Percentiles rank a stretch among this genome's conserved stretches.
These are phyloP conservation scores for Drosophila navojoa DNA, from an alignment of 1,140 invertebrate genomes.

Conservation along the genomic window DNA sequence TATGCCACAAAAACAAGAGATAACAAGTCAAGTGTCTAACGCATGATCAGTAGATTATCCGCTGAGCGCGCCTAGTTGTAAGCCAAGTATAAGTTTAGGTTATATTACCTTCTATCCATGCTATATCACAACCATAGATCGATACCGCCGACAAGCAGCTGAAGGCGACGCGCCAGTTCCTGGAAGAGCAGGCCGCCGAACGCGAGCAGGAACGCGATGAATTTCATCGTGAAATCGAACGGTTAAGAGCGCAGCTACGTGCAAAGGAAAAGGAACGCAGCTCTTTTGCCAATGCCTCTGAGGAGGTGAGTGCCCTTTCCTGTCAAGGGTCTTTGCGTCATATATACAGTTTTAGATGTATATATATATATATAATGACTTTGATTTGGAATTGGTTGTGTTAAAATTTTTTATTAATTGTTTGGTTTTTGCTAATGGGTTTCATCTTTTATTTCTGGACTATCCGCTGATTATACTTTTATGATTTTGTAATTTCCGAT, in stretches of 20 bases:
- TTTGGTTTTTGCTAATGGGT: conserved; percentile 46
- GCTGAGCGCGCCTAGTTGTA: conserved; percentile 40
- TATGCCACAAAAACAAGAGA: not conserved
- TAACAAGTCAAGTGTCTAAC: conserved; percentile 51
- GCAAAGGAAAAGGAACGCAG: conserved; percentile 87
- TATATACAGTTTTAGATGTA: conserved; percentile 5
- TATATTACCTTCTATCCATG: conserved; percentile 39
- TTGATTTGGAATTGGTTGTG: conserved; percentile 50
- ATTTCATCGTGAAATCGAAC: conserved; percentile 86
- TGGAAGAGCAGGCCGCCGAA: conserved; percentile 92
- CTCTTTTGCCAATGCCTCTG: conserved; percentile 85
- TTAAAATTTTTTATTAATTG: conserved; percentile 15
- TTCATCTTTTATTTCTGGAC: conserved; percentile 20
- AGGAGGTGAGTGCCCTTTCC: conserved; percentile 84
- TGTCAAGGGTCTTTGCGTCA: conserved; percentile 17
- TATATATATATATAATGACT: conserved; percentile 20
- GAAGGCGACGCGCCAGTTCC: conserved; percentile 88
- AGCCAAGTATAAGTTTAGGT: conserved; percentile 36
- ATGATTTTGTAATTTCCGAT: conserved; percentile 26
- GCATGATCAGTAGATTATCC: conserved; percentile 53
- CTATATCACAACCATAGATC: conserved; percentile 85
- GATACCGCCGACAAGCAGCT: conserved; percentile 92
- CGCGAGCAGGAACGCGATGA: conserved; percentile 92
- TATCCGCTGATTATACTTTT: conserved; percentile 21
- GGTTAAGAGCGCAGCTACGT: conserved; percentile 86